Evolutionary conservation across 2,888 invertebrate genomes (phyloP).

Genomic region (Noctua fimbriata): DNA sequence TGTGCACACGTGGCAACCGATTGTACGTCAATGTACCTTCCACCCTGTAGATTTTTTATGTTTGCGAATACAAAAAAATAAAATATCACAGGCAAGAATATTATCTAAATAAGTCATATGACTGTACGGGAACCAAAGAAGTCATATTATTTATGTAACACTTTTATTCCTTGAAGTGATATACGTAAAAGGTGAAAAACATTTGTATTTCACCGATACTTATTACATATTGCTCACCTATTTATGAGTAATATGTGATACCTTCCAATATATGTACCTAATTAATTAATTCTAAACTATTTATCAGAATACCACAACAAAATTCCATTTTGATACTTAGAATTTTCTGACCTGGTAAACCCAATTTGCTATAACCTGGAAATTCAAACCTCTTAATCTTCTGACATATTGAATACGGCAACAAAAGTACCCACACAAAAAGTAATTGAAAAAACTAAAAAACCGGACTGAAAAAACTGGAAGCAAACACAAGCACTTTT

Average conservation of each 20-base stretch:
- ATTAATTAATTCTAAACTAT: neutral
- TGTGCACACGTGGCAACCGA: too few species aligned
- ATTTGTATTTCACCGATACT: neutral
- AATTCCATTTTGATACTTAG: neutral
- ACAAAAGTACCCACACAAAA: too few species aligned
- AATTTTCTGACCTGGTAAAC: neutral
- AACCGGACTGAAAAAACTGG: too few species aligned
- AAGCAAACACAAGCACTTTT: too few species aligned
- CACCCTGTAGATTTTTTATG: too few species aligned
- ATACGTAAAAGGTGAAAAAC: neutral
- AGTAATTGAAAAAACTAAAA: too few species aligned
- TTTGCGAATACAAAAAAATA: too few species aligned
- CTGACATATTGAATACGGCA: neutral
- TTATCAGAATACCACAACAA: neutral
- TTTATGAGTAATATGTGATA: neutral
- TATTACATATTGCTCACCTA: neutral
- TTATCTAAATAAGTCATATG: neutral
- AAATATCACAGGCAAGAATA: neutral
- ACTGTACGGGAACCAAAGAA: neutral
- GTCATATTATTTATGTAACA: conserved; percentile 2
- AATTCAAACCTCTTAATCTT: neutral
- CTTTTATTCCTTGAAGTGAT: conserved; percentile 4
- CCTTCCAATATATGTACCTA: neutral
- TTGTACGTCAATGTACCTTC: too few species aligned
- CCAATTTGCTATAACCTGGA: neutral